A percentile compares a stretch with the other conserved stretches of the same genome.
These are phyloP conservation scores for Semnopithecus entellus DNA, from an alignment of 2,113 vertebrate species.

Conservation along the genomic window DNA sequence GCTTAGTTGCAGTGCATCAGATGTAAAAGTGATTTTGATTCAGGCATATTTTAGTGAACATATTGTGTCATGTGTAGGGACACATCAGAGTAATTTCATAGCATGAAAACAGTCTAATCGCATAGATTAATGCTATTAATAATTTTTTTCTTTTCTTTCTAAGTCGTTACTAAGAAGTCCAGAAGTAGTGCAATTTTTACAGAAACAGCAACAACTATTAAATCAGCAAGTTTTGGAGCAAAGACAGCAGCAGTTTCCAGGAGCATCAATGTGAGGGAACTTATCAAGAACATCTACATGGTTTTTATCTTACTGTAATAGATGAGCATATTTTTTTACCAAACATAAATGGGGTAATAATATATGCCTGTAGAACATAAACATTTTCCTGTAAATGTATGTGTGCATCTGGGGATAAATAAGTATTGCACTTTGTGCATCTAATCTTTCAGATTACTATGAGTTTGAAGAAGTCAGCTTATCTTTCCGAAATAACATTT, in stretches of 20 bases:
- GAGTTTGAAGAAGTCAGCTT: constrained; percentile 64
- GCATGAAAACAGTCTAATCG: neutral
- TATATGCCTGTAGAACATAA: neutral
- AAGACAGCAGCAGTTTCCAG: constrained; percentile 90
- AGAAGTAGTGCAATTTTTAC: constrained; percentile 97
- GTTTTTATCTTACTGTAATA: constrained; percentile 41
- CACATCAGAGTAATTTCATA: neutral
- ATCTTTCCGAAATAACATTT: constrained; percentile 63
- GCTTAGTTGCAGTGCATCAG: neutral
- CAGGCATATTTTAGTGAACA: neutral
- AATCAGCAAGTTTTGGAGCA: constrained; percentile 91
- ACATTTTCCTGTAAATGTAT: constrained; percentile 52
- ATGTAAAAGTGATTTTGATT: neutral
- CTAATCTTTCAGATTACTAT: constrained; percentile 58
- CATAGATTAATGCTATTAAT: neutral
- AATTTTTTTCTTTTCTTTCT: constrained; percentile 57
- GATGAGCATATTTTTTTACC: constrained; percentile 55
- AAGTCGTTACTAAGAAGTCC: constrained; percentile 98
- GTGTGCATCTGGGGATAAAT: constrained; percentile 61
- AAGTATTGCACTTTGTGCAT: constrained; percentile 67
- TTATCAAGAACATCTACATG: neutral
- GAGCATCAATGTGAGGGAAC: constrained; percentile 81
- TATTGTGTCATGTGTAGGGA: neutral
- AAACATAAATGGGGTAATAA: neutral
- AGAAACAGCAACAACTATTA: constrained; percentile 95